Conservation (phyloP, 2,797 vertebrate genomes). For the Hyperoplus immaculatus region DNA sequence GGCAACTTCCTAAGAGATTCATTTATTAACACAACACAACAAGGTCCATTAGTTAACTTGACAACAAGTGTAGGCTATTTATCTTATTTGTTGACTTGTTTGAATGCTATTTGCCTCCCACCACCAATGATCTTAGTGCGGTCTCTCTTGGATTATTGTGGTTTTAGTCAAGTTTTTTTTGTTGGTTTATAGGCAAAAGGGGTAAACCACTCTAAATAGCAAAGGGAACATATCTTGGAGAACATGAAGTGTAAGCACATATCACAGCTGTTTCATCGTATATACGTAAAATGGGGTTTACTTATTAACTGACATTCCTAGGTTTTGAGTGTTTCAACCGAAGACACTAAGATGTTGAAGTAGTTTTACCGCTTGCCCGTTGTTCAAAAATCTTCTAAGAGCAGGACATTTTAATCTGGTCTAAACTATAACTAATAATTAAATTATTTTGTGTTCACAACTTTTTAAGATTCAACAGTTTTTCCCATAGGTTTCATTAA, state of each 20-base stretch:
- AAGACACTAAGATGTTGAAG: neutral
- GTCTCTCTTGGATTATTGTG: neutral
- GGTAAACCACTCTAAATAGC: neutral
- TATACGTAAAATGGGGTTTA: slow-evolving; percentile 2
- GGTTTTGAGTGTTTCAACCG: neutral
- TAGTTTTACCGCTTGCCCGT: neutral
- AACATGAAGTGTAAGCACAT: neutral
- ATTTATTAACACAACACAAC: slow-evolving; percentile 51
- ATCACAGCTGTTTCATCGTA: neutral
- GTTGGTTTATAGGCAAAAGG: neutral
- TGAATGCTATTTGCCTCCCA: neutral
- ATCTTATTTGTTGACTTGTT: neutral
- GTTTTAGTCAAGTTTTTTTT: neutral
- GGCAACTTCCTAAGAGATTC: slow-evolving; percentile 53
- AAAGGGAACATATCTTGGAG: neutral
- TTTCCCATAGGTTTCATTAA: neutral
- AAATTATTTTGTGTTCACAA: neutral
- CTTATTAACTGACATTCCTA: slow-evolving; percentile 45
- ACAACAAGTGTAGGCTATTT: neutral
- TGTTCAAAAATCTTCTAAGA: neutral
- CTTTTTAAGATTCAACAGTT: neutral
- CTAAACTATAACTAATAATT: neutral
- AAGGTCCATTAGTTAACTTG: slow-evolving; percentile 24
- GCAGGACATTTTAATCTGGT: neutral
- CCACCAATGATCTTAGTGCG: neutral